Base-by-base conservation (phyloP, 2,113 vertebrate species). In the Pipa parva region DNA sequence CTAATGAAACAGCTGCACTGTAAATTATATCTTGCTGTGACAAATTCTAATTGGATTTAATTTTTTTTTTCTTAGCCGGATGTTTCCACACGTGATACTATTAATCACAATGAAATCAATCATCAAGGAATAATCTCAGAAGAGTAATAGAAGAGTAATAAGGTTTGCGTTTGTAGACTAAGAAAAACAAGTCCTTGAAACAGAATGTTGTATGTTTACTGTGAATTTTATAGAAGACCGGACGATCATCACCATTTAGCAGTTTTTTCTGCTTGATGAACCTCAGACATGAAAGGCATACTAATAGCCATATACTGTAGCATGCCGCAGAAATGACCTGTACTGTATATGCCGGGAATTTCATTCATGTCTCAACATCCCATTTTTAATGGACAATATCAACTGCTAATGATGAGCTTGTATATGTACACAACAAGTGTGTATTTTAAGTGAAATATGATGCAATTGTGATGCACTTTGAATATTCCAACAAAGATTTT, bases 1-100 rank as follows among this genome's bases (percentile, higher is more conserved):
- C 63, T 77, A 71, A 74, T 78, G 71, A 73, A 81, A 75, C 79
- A 87, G 85, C 85, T 85, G 84, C 55, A 51, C 63, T 7, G 1
- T 83, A 87, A 89, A 87, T 80, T 80, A n/a, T n/a, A 83, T 51
- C 28, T 66, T 22, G 0, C 1, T 24, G 59, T 73, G 65, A 58
- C 66, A 71, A 64, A 77, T 76, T 63, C 59, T 58, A 28, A 60
- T 72, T 60, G 75, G 27, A 56, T 22, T 48, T 71, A 25, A 36
- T 74, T 46, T n/a, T 15, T 28, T 48, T 46, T 36, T 33, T 24
- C 46, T 17, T 26, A 50, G 28, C 55, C 28, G 56, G 45, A 68
- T 59, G 56, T 59, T 51, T 59, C 56, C 46, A 60, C 56, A 60
- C 56, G 51, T 68, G 65, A 59, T 59, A 59, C 45, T 50, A 68